phyloP scores from a whole-genome alignment of 2,797 vertebrate species.

The Threskiornis aethiopicus region DNA sequence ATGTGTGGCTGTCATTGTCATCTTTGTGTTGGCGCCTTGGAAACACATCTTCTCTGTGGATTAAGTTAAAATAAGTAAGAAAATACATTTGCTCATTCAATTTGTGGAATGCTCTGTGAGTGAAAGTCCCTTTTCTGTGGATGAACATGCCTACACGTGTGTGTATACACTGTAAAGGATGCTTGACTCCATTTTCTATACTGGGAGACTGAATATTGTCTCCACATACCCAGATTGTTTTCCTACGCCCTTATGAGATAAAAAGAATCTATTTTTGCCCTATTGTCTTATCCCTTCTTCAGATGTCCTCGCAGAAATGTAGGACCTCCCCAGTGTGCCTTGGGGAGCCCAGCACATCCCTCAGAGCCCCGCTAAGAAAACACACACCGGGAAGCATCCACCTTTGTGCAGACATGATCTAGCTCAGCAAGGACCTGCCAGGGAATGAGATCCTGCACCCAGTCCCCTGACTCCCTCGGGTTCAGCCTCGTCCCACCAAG shows the following conservation, averaged over 20 bases:
- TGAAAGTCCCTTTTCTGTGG: background rate
- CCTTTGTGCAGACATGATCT: background rate
- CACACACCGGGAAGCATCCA: fast-evolving
- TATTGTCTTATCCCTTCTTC: background rate
- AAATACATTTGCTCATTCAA: background rate
- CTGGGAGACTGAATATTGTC: background rate
- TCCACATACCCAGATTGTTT: background rate
- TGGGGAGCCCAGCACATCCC: background rate
- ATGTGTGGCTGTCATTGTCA: background rate
- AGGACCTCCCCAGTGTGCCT: background rate
- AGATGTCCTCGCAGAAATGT: background rate
- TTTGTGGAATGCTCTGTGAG: background rate
- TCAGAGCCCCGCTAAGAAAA: background rate
- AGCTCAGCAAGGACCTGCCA: background rate
- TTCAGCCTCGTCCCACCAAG: background rate
- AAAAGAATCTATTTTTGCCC: background rate
- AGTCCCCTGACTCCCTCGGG: fast-evolving
- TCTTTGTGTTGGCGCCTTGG: background rate
- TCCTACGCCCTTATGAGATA: background rate
- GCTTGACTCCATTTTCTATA: background rate
- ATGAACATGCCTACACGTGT: fast-evolving
- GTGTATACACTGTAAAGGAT: background rate
- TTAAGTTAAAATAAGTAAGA: background rate
- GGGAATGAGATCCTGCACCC: background rate
- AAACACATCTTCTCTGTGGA: background rate